Conservation (phyloP, 2,113 vertebrate genomes). For the Cryptoleucopteryx plumbea region DNA sequence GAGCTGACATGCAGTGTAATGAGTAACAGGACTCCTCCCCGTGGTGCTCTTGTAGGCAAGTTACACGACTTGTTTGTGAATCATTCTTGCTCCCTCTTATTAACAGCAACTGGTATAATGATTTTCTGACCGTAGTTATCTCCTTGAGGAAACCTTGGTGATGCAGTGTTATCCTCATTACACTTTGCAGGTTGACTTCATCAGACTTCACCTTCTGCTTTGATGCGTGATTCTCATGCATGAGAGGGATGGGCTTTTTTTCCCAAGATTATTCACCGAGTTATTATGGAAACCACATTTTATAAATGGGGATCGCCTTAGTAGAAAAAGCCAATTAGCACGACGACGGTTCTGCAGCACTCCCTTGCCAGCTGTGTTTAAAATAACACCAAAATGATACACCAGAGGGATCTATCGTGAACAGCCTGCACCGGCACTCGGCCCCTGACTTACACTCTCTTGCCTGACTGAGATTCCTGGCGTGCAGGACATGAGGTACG, state of each 20-base stretch:
- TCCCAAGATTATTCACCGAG: not conserved
- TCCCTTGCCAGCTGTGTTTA: not conserved
- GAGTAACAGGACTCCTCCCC: constrained; percentile 34
- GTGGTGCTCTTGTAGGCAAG: not conserved
- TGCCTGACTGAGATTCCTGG: not conserved
- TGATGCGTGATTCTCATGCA: not conserved
- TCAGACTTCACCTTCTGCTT: not conserved
- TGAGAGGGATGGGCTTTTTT: not conserved
- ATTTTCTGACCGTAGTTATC: not conserved
- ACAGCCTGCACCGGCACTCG: not conserved
- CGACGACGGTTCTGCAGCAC: not conserved
- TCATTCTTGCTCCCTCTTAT: not conserved
- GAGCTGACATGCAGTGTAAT: not conserved
- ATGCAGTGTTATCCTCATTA: not conserved
- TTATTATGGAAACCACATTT: not conserved
- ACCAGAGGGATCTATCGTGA: not conserved
- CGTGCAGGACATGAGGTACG: not conserved
- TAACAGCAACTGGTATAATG: not conserved
- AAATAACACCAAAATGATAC: not conserved
- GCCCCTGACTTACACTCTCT: not conserved
- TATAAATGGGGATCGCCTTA: not conserved
- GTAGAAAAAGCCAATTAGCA: not conserved
- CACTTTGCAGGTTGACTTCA: not conserved
- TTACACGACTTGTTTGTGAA: constrained; percentile 19
- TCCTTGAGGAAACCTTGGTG: constrained; percentile 13